phyloP scores from a whole-genome alignment of 2,113 vertebrate species.

The Stegastes partitus region DNA sequence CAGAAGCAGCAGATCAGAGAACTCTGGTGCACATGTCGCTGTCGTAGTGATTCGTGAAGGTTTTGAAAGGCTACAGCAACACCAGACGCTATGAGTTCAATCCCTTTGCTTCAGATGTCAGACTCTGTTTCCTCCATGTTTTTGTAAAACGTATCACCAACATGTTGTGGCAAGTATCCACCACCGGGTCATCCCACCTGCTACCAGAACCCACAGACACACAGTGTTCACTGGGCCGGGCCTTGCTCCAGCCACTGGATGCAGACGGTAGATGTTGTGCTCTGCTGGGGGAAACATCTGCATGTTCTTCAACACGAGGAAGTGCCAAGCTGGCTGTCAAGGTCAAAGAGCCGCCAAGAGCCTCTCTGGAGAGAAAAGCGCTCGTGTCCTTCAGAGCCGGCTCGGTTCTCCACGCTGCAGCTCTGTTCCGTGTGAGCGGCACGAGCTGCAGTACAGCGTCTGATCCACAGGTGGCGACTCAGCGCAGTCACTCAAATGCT shows the following conservation, averaged over 20 bases:
- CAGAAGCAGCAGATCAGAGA: too few relatives aligned
- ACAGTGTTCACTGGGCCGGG: constrained; percentile 34
- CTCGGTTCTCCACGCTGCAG: neutral
- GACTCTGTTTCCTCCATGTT: too few relatives aligned
- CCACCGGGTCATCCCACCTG: constrained; percentile 27
- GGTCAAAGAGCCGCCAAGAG: constrained; percentile 37
- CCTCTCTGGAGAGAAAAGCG: constrained; percentile 36
- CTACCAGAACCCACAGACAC: constrained; percentile 19
- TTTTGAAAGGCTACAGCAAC: too few relatives aligned
- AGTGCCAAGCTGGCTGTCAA: constrained; percentile 32
- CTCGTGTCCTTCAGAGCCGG: constrained; percentile 30
- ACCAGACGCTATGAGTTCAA: too few relatives aligned
- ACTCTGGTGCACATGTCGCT: neutral
- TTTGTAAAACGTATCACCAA: too few relatives aligned
- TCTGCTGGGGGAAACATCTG: constrained; percentile 22
- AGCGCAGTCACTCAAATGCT: neutral
- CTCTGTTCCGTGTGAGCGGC: neutral
- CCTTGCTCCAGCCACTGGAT: neutral
- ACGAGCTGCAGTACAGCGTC: neutral
- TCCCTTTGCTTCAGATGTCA: too few relatives aligned
- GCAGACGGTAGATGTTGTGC: constrained; percentile 42
- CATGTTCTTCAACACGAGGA: neutral
- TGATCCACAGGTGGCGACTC: constrained; percentile 1
- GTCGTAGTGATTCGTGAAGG: too few relatives aligned
- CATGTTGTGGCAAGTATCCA: constrained; percentile 32